A percentile compares a stretch with the other conserved stretches of the same genome.
Conservation (phyloP, 2,113 vertebrate genomes). For the Leptodactylus fuscus region DNA sequence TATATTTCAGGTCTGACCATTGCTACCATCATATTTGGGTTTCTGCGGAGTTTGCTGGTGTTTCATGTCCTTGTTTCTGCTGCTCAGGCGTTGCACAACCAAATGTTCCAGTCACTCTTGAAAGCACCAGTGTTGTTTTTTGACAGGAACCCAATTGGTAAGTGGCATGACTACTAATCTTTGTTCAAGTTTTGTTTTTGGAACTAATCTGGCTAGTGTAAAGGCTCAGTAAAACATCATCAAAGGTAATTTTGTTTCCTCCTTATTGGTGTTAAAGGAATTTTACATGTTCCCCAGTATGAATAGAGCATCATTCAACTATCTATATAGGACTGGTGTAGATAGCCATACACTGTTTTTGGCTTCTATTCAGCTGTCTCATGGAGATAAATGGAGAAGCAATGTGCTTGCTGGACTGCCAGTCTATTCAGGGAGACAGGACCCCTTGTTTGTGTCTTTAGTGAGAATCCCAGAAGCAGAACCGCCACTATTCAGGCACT, state of each 20-base stretch:
- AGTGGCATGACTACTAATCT: constrained; percentile 65
- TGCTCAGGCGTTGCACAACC: constrained; percentile 84
- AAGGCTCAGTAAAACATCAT: background rate
- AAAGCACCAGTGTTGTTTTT: constrained; percentile 88
- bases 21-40: constrained; percentile 81
- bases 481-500: no score
- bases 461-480: no score
- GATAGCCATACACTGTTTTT: no score
- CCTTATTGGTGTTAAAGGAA: background rate
- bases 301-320: no score
- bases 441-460: no score
- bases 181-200: background rate
- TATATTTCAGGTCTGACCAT: constrained; percentile 80
- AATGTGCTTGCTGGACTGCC: no score
- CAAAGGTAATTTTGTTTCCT: background rate
- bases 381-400: no score
- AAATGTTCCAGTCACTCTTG: constrained; percentile 89
- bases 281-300: no score
- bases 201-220: background rate
- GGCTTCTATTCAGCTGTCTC: no score
- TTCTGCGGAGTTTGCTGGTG: constrained; percentile 78
- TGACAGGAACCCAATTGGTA: constrained; percentile 93
- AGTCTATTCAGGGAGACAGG: no score
- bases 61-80: constrained; percentile 85
- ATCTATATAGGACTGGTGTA: no score